Base-by-base conservation (phyloP, 2,113 vertebrate genomes). In the Mystacornis crossleyi region DNA sequence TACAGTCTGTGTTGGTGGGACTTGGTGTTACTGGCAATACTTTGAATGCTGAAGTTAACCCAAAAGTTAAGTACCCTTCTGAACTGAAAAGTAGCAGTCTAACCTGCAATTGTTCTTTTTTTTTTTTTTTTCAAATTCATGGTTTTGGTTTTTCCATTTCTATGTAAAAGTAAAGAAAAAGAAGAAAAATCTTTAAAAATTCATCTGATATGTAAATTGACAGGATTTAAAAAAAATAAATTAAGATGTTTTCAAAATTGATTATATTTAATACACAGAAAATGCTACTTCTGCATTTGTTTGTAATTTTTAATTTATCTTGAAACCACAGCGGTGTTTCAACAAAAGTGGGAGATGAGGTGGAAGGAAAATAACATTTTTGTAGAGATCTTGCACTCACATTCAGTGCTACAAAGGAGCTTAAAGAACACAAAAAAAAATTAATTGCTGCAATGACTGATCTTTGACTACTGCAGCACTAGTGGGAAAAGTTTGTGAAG, bases 351-450 rank as follows among this genome's bases (percentile, higher is more conserved):
- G 20, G 5, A 65, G 50, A 34, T 0, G 2, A 82, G 8, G 2
- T 47, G 15, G 14, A n/a, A 71, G 50, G 10, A 47, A 60, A 79
- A 62, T 36, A 53, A 12, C 3, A 16, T 54, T 91, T 87, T 34
- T 69, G 5, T 97, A 91, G 98, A 97, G 95, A 98, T 97, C 79
- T 98, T 98, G 62, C 97, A 97, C 69, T 98, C 81, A 61, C 33
- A 58, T 77, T 89, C 47, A 53, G 45, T 53, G 38, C 26, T 45
- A 14, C 16, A 85, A 69, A 64, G 64, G 60, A 73, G 26, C 73
- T 62, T 6, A 9, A 77, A 80, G 33, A 43, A 61, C 42, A 29
- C 21, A 43, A 55, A 95, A 42, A 89, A 92, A 31, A 66, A 18
- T 48, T 69, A 74, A 57, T 80, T 61, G 51, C 45, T 77, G 38